A percentile compares a stretch with the other conserved stretches of the same genome.
Conservation (phyloP, 2,888 invertebrate species). For the Zhuqinia jingwanae region DNA sequence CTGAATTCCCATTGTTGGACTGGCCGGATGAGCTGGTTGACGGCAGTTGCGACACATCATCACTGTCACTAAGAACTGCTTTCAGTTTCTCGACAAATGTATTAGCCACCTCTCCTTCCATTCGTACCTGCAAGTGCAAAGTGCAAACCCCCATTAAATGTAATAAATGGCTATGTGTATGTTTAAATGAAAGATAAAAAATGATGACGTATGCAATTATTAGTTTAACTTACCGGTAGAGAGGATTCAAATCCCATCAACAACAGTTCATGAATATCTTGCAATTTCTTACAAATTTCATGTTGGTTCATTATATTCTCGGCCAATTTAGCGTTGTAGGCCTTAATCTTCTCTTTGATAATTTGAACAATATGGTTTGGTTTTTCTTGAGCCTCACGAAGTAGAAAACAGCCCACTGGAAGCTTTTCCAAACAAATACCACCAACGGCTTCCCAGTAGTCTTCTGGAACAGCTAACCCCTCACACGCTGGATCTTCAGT, state of each 20-base stretch:
- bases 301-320: too few relatives aligned
- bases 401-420: not conserved
- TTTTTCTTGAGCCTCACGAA: not conserved
- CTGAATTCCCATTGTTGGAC: too few relatives aligned
- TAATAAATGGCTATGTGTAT: not conserved
- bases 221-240: not conserved
- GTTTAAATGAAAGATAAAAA: not conserved
- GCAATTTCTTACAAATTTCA: too few relatives aligned
- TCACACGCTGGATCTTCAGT: not conserved
- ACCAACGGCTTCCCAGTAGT: too few relatives aligned
- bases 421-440: not conserved
- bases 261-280: not conserved
- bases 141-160: too few relatives aligned
- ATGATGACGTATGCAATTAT: not conserved
- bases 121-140: not conserved
- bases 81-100: too few relatives aligned
- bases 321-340: not conserved
- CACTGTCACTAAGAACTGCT: too few relatives aligned
- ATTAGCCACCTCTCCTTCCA: too few relatives aligned
- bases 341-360: not conserved
- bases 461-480: not conserved
- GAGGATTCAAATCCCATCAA: not conserved
- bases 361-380: not conserved
- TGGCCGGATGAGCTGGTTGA: not conserved
- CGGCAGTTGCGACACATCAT: not conserved